Evolutionary conservation across 1,140 invertebrate species (phyloP).

Genomic region (Pomacea maculata): DNA sequence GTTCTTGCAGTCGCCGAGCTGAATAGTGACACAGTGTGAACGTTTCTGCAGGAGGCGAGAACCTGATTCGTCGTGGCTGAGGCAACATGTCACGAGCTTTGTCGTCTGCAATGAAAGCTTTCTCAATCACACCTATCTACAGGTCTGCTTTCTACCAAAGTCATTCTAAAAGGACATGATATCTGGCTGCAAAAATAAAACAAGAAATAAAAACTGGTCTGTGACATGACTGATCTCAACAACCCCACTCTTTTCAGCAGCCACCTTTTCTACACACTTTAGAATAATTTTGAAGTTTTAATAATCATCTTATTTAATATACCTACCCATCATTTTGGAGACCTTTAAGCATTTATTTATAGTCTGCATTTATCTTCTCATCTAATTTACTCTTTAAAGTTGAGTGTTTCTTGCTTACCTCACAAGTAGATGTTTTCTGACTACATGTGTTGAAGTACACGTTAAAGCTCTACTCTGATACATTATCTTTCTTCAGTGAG

Average conservation of each 20-base stretch:
- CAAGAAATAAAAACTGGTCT: not conserved
- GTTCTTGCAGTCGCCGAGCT: slow-evolving; percentile 37
- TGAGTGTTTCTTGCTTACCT: no score
- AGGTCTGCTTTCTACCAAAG: not conserved
- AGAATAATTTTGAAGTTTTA: not conserved
- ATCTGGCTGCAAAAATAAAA: not conserved
- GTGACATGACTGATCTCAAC: no score
- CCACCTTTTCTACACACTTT: not conserved
- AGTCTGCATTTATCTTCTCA: no score
- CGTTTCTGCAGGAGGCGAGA: slow-evolving; percentile 55
- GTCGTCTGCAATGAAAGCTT: slow-evolving; percentile 22
- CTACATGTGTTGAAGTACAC: no score
- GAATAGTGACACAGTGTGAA: slow-evolving; percentile 59
- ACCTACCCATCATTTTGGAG: no score
- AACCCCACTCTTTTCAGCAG: no score
- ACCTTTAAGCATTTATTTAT: no score
- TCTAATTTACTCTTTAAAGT: no score
- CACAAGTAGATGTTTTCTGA: no score
- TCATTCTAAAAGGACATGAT: not conserved
- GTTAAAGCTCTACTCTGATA: no score
- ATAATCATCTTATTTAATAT: not conserved
- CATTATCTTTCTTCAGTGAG: not conserved
- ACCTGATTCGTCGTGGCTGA: slow-evolving; percentile 48
- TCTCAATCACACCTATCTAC: not conserved
- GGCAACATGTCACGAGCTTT: slow-evolving; percentile 22